Percentiles rank a stretch among this genome's conserved stretches.
These are phyloP conservation scores for Platichthys flesus DNA, from an alignment of 2,113 vertebrate genomes.

Conservation along the genomic window DNA sequence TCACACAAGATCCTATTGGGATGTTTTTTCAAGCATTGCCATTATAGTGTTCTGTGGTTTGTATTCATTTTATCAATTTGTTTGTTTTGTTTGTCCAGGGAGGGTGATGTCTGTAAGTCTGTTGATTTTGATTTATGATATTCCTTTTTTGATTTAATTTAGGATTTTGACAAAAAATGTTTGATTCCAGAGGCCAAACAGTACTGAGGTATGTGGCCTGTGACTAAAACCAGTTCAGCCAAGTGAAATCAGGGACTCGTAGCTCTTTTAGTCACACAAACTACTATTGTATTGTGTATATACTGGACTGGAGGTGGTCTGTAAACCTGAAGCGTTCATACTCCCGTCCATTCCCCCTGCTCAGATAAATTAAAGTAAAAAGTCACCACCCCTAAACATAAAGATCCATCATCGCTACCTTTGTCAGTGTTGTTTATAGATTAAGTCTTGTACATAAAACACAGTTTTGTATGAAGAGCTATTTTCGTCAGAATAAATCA, in stretches of 20 bases:
- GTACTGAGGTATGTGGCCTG: slow-evolving; percentile 56
- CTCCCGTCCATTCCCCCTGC: slow-evolving; percentile 55
- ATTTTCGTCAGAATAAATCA: slow-evolving; percentile 97
- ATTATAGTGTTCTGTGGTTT: slow-evolving; percentile 60
- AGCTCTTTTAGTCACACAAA: slow-evolving; percentile 81
- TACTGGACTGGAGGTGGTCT: slow-evolving; percentile 76
- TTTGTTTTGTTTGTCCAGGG: slow-evolving; percentile 54
- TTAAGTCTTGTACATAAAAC: slow-evolving; percentile 94
- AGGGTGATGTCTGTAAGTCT: slow-evolving; percentile 31
- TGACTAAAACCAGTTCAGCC: slow-evolving; percentile 74
- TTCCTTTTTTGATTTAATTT: slow-evolving; percentile 30
- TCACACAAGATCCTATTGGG: slow-evolving; percentile 64
- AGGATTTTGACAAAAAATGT: slow-evolving; percentile 25
- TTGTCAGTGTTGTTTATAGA: slow-evolving; percentile 79
- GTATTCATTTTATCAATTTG: slow-evolving; percentile 48
- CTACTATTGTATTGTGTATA: slow-evolving; percentile 77
- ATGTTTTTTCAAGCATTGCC: slow-evolving; percentile 58
- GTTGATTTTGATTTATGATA: slow-evolving; percentile 38
- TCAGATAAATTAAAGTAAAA: slow-evolving; percentile 60
- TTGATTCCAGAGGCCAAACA: slow-evolving; percentile 61
- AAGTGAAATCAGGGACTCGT: slow-evolving; percentile 84
- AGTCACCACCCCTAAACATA: slow-evolving; percentile 66
- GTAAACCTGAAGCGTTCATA: slow-evolving; percentile 61
- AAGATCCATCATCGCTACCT: slow-evolving; percentile 69
- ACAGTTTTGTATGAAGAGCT: slow-evolving; percentile 99